These are phyloP conservation scores for Leptatherina wallacei DNA, from an alignment of 2,797 vertebrate genomes.

Conservation along the genomic window DNA sequence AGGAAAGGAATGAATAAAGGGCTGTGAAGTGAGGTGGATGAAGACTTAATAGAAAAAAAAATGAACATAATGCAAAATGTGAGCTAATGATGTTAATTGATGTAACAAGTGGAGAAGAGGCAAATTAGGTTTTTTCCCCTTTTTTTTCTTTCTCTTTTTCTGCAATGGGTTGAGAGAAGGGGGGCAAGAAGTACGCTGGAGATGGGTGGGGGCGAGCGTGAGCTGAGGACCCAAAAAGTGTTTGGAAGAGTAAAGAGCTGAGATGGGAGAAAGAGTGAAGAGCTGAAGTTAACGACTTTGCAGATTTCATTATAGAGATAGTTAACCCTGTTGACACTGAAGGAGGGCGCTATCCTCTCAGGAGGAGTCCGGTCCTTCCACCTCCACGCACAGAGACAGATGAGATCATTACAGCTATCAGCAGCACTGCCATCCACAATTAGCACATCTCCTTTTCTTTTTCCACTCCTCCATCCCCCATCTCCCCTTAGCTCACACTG, in stretches of 20 bases:
- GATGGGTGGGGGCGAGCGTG: constrained; percentile 45
- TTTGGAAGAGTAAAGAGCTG: constrained; percentile 81
- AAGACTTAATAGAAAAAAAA: constrained; percentile 36
- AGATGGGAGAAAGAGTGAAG: constrained; percentile 82
- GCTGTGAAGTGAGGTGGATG: constrained; percentile 24
- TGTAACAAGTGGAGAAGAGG: constrained; percentile 49
- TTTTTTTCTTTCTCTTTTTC: constrained; percentile 3
- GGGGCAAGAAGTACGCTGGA: constrained; percentile 39
- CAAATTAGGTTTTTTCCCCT: constrained; percentile 32
- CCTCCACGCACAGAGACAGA: constrained; percentile 85
- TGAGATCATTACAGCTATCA: constrained; percentile 87
- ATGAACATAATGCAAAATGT: constrained; percentile 28
- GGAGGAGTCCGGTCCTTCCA: constrained; percentile 84
- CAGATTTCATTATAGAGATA: constrained; percentile 89
- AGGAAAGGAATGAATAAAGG: constrained; percentile 31
- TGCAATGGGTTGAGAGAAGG: constrained; percentile 8
- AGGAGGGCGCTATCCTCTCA: constrained; percentile 84
- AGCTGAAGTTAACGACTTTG: constrained; percentile 84
- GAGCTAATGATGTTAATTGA: constrained; percentile 65
- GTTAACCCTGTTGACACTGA: constrained; percentile 88
- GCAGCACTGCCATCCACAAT: constrained; percentile 87
- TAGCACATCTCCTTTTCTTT: constrained; percentile 81
- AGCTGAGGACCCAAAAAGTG: constrained; percentile 76
- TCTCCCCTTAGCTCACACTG: constrained; percentile 59
- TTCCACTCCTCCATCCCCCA: constrained; percentile 59